phyloP scores from a whole-genome alignment of 2,888 invertebrate genomes.

The Nephrotoma flavescens region DNA sequence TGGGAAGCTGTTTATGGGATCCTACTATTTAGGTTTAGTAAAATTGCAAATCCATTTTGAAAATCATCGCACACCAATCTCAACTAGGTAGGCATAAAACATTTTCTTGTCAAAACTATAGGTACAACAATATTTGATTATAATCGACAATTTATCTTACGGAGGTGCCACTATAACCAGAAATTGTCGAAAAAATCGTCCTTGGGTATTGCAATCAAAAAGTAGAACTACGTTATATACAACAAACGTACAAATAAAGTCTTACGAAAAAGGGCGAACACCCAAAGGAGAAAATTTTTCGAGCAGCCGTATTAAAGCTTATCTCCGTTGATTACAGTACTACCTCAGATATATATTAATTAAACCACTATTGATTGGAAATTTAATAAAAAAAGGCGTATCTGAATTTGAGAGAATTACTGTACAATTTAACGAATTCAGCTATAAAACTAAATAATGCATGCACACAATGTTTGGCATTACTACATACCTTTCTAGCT shows the following conservation, averaged over 20 bases:
- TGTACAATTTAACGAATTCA: neutral
- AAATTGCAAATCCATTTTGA: too few relatives aligned
- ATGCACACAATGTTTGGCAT: neutral
- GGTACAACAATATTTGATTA: too few relatives aligned
- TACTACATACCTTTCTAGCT: slow-evolving; percentile 8
- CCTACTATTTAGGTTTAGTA: too few relatives aligned
- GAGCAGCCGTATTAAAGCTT: neutral
- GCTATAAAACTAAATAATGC: neutral
- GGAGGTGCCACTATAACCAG: neutral
- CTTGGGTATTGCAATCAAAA: neutral
- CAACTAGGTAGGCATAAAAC: too few relatives aligned
- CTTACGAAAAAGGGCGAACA: neutral
- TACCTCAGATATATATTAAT: neutral
- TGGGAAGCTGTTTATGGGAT: too few relatives aligned
- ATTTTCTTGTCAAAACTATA: too few relatives aligned
- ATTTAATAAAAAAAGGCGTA: neutral
- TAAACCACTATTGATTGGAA: neutral
- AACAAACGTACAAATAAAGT: neutral
- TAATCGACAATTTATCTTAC: neutral
- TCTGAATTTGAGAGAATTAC: neutral
- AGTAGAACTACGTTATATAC: neutral
- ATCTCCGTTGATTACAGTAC: neutral
- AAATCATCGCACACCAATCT: too few relatives aligned
- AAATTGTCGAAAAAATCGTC: neutral
- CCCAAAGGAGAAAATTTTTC: neutral